Evolutionary conservation across 2,888 invertebrate genomes (phyloP).

Genomic region (Ennomos erosarius): DNA sequence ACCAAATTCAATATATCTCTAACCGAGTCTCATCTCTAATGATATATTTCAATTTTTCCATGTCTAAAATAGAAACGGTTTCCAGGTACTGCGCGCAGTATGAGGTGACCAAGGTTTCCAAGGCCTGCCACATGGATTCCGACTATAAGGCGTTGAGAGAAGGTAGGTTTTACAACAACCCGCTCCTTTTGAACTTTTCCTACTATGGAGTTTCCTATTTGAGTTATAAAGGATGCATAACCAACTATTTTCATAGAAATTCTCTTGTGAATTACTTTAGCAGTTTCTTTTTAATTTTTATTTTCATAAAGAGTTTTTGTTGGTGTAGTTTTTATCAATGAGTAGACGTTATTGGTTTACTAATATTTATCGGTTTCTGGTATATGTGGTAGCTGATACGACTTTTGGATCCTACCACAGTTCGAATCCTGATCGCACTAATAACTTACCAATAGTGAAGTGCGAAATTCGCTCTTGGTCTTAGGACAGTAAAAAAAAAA

Average conservation of each 20-base stretch:
- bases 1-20: neutral
- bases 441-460: no score
- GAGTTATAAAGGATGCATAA: constrained; percentile 2
- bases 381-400: no score
- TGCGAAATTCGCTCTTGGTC: no score
- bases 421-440: no score
- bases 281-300: no score
- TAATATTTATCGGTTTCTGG: no score
- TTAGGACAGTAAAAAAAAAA: no score
- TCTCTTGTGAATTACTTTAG: constrained; percentile 9
- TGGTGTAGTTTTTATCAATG: neutral
- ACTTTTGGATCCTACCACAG: no score
- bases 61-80: constrained; percentile 44
- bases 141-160: constrained; percentile 90
- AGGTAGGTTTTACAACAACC: constrained; percentile 81
- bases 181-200: neutral
- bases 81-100: constrained; percentile 95
- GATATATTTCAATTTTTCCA: constrained; percentile 49
- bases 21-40: constrained; percentile 13
- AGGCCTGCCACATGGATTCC: constrained; percentile 91
- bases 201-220: neutral
- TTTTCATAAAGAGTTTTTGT: constrained; percentile 9
- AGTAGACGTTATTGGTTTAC: no score
- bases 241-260: constrained; percentile 12
- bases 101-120: constrained; percentile 92